Percentiles rank a stretch among this genome's conserved stretches.
These are phyloP conservation scores for Hylia prasina DNA, from an alignment of 2,113 vertebrate genomes.

Conservation along the genomic window DNA sequence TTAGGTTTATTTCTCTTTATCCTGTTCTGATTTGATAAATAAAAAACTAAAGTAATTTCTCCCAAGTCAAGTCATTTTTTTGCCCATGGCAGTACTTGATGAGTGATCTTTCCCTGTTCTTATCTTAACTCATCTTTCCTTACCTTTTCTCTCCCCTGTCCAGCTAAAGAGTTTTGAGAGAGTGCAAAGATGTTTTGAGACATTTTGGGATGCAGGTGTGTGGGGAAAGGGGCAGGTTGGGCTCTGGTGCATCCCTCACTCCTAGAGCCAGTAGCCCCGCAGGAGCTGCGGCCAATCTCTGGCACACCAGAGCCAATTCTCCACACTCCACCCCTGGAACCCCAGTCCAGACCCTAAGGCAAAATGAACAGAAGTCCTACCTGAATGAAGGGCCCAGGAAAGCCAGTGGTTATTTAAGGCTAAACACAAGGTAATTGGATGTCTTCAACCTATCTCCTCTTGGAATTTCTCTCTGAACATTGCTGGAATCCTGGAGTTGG, in stretches of 20 bases:
- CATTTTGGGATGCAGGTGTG: not conserved
- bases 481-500: not conserved
- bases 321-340: not conserved
- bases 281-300: not conserved
- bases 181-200: not conserved
- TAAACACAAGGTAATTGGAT: not conserved
- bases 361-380: not conserved
- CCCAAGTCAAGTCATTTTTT: not conserved
- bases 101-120: not conserved
- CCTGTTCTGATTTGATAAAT: not conserved
- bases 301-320: not conserved
- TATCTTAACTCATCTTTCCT: not conserved
- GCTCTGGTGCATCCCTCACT: not conserved
- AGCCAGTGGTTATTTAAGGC: not conserved
- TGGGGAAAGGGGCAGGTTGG: not conserved
- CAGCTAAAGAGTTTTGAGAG: not conserved
- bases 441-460: not conserved
- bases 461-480: not conserved
- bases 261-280: fast-evolving
- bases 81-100: not conserved
- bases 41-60: not conserved
- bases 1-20: not conserved
- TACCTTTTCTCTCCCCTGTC: not conserved
- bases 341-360: too few species aligned
- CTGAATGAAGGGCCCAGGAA: not conserved